Conservation (phyloP, 2,113 vertebrate species). For the Oncorhynchus kisutch region DNA sequence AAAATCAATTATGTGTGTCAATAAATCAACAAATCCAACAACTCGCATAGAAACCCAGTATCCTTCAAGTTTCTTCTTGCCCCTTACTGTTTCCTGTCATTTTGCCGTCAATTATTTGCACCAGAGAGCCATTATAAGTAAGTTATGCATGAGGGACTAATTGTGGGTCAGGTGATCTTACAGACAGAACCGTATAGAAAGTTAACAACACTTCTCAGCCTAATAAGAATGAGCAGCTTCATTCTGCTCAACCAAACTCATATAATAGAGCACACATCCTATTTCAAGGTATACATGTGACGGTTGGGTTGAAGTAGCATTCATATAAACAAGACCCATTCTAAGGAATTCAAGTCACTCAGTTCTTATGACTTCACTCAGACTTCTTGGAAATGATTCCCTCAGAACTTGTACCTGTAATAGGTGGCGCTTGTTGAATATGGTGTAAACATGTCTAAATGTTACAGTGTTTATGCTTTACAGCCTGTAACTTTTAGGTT, state of each 20-base stretch:
- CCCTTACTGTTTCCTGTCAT: no score
- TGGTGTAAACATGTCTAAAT: not conserved
- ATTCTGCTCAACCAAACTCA: not conserved
- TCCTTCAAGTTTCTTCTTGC: no score
- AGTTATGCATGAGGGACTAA: not conserved
- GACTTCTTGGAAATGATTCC: not conserved
- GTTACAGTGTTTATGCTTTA: constrained; percentile 37
- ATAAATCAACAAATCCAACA: no score
- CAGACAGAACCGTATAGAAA: not conserved
- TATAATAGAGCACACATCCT: not conserved
- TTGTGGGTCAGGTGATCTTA: not conserved
- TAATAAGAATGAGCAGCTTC: not conserved
- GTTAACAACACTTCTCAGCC: not conserved
- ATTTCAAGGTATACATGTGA: not conserved
- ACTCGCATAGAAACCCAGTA: no score
- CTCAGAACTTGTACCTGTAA: not conserved
- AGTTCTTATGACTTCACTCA: not conserved
- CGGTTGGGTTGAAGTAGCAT: constrained; percentile 21
- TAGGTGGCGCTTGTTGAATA: constrained; percentile 18
- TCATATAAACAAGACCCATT: constrained; percentile 25
- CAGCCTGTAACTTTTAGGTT: not conserved
- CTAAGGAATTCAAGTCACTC: constrained; percentile 15
- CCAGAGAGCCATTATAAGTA: not conserved
- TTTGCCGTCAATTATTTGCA: not conserved
- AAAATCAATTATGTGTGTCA: no score